Base-by-base conservation (phyloP, 2,797 vertebrate species). In the Hippocampus kuda region DNA sequence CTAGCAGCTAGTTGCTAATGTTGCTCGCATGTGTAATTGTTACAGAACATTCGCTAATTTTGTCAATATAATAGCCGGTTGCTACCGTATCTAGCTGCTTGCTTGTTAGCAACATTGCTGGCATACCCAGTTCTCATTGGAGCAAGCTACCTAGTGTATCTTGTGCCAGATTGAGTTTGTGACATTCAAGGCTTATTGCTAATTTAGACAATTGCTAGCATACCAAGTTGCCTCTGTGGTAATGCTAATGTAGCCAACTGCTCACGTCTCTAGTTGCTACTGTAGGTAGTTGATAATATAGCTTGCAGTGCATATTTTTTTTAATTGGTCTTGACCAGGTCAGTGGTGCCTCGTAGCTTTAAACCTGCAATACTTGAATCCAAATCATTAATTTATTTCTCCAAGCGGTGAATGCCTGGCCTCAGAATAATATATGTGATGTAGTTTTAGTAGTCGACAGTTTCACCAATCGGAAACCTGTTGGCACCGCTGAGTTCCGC, bases 351-450 rank as follows among this genome's bases (percentile, higher is more conserved):
- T 88, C 77, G 77, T 84, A 79, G 79, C 85, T 89, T 89, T 84
- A 84, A 87, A 87, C 86, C 89, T 91, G 88, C 84, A 79, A 88
- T 89, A 92, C 90, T 92, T 92, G 90, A 91, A 91, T 83, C 74
- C 65, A 42, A 67, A 57, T 42, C 15, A 49, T 49, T 77, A 80
- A 80, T 82, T 83, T 88, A 86, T 87, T 84, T 77, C 78, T 79
- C 76, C 75, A 62, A 79, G 70, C 73, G 1, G 66, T 77, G 68
- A 77, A 75, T 54, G 34, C 34, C 34, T 7, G 70, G 71, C 75
- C 81, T 84, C 74, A 83, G 78, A 46, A 34, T 18, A 20, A 60
- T 30, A 30, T 24, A 24, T 24, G 10, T 56, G n/a, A 56, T 56
- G 22, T 51, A 5, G 18, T 51, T 51, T 51, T 51, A 51, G 49